Evolutionary conservation across 2,113 vertebrate genomes (phyloP).

Genomic region (Telmatochromis sp.): DNA sequence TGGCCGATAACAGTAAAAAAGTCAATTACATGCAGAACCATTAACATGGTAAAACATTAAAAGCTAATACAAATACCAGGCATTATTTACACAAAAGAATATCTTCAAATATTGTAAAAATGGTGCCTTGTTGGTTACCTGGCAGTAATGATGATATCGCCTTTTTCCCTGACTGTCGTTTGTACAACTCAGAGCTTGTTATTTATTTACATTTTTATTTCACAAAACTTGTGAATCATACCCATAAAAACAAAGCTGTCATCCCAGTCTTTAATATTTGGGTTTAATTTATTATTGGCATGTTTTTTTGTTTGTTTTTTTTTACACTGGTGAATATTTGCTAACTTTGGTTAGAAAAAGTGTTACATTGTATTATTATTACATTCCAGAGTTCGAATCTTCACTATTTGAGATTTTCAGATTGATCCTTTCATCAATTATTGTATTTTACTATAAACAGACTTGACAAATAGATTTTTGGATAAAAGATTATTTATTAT

Average conservation of each 20-base stretch:
- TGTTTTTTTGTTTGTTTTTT: rapidly evolving
- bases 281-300: rapidly evolving
- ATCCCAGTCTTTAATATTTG: neutral
- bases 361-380: neutral
- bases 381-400: rapidly evolving
- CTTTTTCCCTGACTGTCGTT: rapidly evolving
- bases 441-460: neutral
- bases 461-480: neutral
- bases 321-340: neutral
- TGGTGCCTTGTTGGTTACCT: neutral
- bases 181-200: rapidly evolving
- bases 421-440: rapidly evolving
- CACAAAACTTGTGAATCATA: neutral
- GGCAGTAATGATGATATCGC: neutral
- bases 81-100: neutral
- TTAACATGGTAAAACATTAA: rapidly evolving
- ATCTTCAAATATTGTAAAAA: neutral
- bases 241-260: rapidly evolving
- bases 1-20: neutral
- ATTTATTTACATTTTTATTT: rapidly evolving
- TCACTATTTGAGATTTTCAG: neutral
- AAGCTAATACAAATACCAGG: neutral
- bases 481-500: neutral
- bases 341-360: rapidly evolving
- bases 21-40: rapidly evolving